A percentile compares a stretch with the other conserved stretches of the same genome.
These are phyloP conservation scores for Dicrostonyx torquatus DNA, from an alignment of 2,797 vertebrate genomes.

Conservation along the genomic window DNA sequence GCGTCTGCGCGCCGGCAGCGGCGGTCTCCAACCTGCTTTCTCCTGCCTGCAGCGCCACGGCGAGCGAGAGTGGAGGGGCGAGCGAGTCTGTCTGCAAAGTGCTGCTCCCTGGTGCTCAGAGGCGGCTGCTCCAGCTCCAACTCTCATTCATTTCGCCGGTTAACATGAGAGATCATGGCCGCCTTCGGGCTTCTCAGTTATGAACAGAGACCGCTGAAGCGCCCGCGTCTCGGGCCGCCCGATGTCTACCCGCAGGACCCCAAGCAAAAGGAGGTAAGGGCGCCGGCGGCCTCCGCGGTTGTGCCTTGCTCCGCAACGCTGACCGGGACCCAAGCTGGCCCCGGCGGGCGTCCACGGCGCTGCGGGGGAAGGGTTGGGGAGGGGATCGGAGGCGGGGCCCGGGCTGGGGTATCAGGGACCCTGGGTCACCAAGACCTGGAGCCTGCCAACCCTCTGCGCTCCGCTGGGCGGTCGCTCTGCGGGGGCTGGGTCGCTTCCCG, in stretches of 20 bases:
- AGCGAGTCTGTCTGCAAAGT: constrained; percentile 80
- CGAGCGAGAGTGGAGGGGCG: constrained; percentile 68
- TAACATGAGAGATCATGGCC: constrained; percentile 88
- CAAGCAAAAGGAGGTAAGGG: constrained; percentile 87
- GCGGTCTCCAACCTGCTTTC: constrained; percentile 77
- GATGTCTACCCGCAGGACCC: constrained; percentile 88
- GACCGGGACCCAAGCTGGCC: constrained; percentile 79
- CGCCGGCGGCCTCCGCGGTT: constrained; percentile 40
- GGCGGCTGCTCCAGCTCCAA: constrained; percentile 82
- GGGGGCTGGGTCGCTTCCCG: constrained; percentile 35
- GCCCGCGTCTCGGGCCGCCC: constrained; percentile 86
- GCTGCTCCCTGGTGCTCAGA: constrained; percentile 86
- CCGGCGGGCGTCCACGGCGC: constrained; percentile 48
- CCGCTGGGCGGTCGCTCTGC: not conserved
- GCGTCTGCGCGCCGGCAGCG: constrained; percentile 65
- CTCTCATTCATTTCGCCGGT: constrained; percentile 83
- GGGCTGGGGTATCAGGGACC: not conserved
- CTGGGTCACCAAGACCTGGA: not conserved
- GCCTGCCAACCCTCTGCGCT: constrained; percentile 21
- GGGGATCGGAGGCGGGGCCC: constrained; percentile 7
- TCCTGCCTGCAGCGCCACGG: constrained; percentile 73
- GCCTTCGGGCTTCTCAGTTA: constrained; percentile 88
- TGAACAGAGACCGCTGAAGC: constrained; percentile 87
- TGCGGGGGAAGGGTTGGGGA: constrained; percentile 48
- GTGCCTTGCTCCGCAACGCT: constrained; percentile 70